phyloP scores from a whole-genome alignment of 2,797 vertebrate species.

The Chaunax sp. region DNA sequence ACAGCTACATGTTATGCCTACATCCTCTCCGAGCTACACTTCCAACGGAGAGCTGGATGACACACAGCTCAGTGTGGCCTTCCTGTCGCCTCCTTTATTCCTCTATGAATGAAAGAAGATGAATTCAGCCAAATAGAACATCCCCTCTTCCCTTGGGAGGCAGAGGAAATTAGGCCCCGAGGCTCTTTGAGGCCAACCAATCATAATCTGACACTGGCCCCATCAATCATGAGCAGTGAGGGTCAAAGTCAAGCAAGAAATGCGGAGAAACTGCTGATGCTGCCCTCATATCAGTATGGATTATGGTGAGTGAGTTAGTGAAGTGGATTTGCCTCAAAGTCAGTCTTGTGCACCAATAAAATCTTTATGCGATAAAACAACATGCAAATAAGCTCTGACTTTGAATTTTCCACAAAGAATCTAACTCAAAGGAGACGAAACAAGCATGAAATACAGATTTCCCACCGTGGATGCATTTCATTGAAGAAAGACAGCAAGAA shows the following conservation, averaged over 20 bases:
- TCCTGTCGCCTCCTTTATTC: constrained; percentile 58
- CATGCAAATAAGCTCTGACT: neutral
- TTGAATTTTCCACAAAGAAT: constrained; percentile 5
- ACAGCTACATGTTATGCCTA: constrained; percentile 64
- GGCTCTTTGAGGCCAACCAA: constrained; percentile 60
- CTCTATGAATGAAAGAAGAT: constrained; percentile 62
- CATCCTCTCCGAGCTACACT: constrained; percentile 70
- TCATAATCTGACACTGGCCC: constrained; percentile 44
- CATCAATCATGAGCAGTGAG: constrained; percentile 50
- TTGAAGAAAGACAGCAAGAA: no score
- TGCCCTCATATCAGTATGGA: constrained; percentile 48
- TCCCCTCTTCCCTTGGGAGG: constrained; percentile 45
- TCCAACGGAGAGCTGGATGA: constrained; percentile 62
- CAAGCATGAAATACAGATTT: no score
- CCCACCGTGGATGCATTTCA: no score
- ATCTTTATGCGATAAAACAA: constrained; percentile 10
- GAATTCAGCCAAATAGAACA: constrained; percentile 65
- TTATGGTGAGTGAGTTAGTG: constrained; percentile 37
- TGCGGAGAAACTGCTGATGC: constrained; percentile 36
- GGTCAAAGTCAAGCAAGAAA: constrained; percentile 47
- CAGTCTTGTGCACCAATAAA: neutral
- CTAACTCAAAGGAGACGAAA: neutral
- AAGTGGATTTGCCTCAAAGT: constrained; percentile 10
- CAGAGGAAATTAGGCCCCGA: constrained; percentile 65
- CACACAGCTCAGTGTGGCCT: constrained; percentile 59